phyloP scores from a whole-genome alignment of 2,888 invertebrate genomes.

The Cheilosia pagana region DNA sequence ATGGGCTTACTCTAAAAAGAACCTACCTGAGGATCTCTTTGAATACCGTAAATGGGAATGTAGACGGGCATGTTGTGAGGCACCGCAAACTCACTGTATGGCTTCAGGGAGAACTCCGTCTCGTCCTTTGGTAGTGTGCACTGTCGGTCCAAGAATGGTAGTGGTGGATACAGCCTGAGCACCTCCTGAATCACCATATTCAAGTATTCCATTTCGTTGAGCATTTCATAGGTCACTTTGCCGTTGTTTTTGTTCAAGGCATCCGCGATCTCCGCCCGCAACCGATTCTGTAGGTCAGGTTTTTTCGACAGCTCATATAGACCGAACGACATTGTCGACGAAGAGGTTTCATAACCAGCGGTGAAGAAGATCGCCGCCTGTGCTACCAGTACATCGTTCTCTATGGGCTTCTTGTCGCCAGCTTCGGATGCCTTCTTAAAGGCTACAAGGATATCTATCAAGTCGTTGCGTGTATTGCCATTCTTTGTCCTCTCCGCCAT shows the following conservation, averaged over 20 bases:
- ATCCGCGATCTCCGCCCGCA: conserved; percentile 83
- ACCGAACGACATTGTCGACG: conserved; percentile 83
- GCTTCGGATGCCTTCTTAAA: conserved; percentile 79
- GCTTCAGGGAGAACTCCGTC: conserved; percentile 79
- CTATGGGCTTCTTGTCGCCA: conserved; percentile 74
- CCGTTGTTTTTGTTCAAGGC: conserved; percentile 80
- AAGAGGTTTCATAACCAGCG: conserved; percentile 83
- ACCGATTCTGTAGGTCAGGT: conserved; percentile 82
- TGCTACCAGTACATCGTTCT: conserved; percentile 80
- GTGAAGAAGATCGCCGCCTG: conserved; percentile 82
- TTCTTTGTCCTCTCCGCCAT: conserved; percentile 82
- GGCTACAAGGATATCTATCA: conserved; percentile 84
- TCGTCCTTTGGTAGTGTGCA: conserved; percentile 78
- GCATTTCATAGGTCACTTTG: conserved; percentile 82
- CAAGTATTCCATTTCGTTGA: conserved; percentile 83
- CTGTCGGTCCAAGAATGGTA: conserved; percentile 82
- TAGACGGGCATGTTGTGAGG: conserved; percentile 80
- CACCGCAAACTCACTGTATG: conserved; percentile 79
- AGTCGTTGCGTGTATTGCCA: conserved; percentile 83
- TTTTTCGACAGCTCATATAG: conserved; percentile 82
- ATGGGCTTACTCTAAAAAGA: background rate
- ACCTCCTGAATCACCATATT: conserved; percentile 83
- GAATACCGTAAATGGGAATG: conserved; percentile 81
- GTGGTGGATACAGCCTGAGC: conserved; percentile 81
- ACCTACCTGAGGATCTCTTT: conserved; percentile 81